These are phyloP conservation scores for Pseudolaguvia tuberculata DNA, from an alignment of 2,113 vertebrate genomes.

Conservation along the genomic window DNA sequence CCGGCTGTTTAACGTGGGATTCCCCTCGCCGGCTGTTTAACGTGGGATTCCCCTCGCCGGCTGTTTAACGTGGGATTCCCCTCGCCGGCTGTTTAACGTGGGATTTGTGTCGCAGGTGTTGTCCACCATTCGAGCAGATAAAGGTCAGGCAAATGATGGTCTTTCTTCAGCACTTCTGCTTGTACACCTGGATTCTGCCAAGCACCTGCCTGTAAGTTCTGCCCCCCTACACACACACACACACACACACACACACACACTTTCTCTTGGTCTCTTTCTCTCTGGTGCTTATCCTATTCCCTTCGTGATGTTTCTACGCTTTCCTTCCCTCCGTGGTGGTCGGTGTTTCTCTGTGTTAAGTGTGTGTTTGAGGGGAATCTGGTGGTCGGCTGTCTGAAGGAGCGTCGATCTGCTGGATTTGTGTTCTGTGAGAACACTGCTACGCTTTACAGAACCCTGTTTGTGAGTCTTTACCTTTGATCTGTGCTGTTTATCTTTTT, in stretches of 20 bases:
- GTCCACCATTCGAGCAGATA: conserved; percentile 77
- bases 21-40: too few relatives aligned
- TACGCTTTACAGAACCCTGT: conserved; percentile 88
- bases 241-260: not conserved
- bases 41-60: too few relatives aligned
- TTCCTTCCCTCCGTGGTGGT: conserved; percentile 58
- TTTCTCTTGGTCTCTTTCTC: not conserved
- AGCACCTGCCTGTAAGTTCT: conserved; percentile 87
- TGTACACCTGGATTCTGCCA: conserved; percentile 90
- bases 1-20: too few relatives aligned
- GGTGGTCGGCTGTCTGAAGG: conserved; percentile 90
- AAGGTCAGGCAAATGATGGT: conserved; percentile 81
- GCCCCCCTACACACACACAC: too few relatives aligned
- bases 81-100: too few relatives aligned
- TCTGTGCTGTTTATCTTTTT: too few relatives aligned
- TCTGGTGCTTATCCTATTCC: not conserved
- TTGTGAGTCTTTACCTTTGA: conserved; percentile 81
- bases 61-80: too few relatives aligned
- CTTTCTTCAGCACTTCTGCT: conserved; percentile 88
- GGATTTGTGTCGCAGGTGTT: conserved; percentile 53
- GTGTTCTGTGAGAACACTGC: conserved; percentile 96
- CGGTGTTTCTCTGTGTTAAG: conserved; percentile 66
- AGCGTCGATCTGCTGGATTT: conserved; percentile 85
- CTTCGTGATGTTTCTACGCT: conserved; percentile 48
- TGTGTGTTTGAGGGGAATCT: conserved; percentile 93